Percentiles rank a stretch among this genome's conserved stretches.
phyloP scores from a whole-genome alignment of 2,888 invertebrate species.

The Onchidella celtica region DNA sequence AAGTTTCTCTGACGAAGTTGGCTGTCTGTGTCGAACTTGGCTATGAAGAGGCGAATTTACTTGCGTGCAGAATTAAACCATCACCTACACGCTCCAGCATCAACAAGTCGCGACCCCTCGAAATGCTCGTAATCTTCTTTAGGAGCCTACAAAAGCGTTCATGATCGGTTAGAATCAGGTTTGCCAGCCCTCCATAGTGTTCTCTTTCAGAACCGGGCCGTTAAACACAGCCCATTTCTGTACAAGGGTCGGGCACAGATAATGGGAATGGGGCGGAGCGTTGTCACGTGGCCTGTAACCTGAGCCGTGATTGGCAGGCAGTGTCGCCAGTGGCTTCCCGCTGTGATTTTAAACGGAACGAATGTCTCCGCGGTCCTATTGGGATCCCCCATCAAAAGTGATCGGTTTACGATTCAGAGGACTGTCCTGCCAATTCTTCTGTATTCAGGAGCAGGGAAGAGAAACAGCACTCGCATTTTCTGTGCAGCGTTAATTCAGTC shows the following conservation, averaged over 20 bases:
- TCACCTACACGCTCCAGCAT: background rate
- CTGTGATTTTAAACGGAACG: background rate
- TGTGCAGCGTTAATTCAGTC: too few species aligned
- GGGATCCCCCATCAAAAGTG: background rate
- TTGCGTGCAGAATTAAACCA: background rate
- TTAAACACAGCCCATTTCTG: conserved; percentile 10
- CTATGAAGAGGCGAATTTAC: too few species aligned
- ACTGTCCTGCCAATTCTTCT: background rate
- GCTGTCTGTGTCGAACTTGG: too few species aligned
- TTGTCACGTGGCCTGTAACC: conserved; percentile 20
- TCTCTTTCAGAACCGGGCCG: background rate
- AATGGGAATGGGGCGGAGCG: conserved; percentile 7
- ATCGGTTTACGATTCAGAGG: background rate
- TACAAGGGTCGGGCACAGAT: conserved; percentile 11
- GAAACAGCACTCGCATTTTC: too few species aligned
- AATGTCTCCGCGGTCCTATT: background rate
- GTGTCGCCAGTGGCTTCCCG: background rate
- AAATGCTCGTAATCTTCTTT: background rate
- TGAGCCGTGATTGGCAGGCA: conserved; percentile 31
- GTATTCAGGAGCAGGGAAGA: too few species aligned
- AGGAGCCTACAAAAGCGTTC: background rate
- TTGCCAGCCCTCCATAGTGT: conserved; percentile 4
- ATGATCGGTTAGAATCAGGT: conserved; percentile 19
- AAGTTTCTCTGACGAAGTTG: too few species aligned
- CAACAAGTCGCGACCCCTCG: background rate